These are phyloP conservation scores for Brienomyrus brachyistius DNA, from an alignment of 2,113 vertebrate species.

Conservation along the genomic window DNA sequence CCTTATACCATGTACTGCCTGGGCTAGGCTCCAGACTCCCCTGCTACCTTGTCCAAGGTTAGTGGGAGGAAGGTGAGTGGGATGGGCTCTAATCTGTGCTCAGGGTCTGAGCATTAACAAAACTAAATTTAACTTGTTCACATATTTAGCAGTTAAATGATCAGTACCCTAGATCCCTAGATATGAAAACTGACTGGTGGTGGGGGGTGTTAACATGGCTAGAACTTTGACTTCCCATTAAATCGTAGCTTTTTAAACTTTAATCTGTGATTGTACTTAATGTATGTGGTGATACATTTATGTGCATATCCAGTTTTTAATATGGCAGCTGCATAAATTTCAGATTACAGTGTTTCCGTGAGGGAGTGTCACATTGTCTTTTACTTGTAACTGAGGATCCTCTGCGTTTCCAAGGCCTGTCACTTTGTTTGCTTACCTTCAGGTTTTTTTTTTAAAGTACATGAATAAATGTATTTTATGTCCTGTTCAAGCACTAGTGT, in stretches of 20 bases:
- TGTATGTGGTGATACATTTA: background rate
- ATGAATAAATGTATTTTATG: background rate
- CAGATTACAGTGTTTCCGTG: background rate
- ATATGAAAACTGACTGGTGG: background rate
- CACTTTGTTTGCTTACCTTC: background rate
- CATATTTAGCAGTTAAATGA: background rate
- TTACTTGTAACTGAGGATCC: background rate
- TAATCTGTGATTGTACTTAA: background rate
- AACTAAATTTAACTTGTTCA: background rate
- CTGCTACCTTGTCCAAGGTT: background rate
- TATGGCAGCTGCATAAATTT: background rate
- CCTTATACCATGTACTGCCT: background rate
- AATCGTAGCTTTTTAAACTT: background rate
- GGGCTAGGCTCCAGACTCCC: background rate
- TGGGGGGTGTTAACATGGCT: background rate
- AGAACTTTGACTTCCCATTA: background rate
- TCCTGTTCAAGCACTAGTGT: background rate
- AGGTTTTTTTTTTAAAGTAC: background rate
- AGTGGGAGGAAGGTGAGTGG: background rate
- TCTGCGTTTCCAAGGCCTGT: background rate
- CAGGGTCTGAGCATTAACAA: background rate
- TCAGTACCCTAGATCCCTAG: background rate
- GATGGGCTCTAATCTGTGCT: background rate
- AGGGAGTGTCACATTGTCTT: background rate
- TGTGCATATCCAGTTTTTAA: background rate